These are phyloP conservation scores for Plectropomus leopardus DNA, from an alignment of 2,113 vertebrate genomes.

Conservation along the genomic window DNA sequence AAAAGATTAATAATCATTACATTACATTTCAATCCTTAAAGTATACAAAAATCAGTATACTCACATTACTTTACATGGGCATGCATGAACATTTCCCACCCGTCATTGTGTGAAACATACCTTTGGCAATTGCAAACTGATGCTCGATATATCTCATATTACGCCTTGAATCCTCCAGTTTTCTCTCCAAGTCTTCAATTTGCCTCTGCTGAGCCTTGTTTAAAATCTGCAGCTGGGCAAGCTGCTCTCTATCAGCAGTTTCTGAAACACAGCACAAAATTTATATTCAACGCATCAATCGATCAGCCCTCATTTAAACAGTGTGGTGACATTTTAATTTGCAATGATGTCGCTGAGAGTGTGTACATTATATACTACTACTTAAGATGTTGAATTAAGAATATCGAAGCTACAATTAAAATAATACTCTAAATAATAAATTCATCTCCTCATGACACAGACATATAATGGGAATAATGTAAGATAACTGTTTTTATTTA, in stretches of 20 bases:
- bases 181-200: conserved; percentile 89
- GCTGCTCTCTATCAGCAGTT: conserved; percentile 89
- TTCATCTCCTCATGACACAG: not conserved
- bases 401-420: not conserved
- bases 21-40: not conserved
- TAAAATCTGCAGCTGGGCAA: conserved; percentile 92
- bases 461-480: not conserved
- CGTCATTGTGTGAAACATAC: conserved; percentile 71
- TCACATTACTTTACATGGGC: not conserved
- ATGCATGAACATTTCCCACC: fast-evolving
- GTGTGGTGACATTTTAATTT: not conserved
- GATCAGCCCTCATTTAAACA: not conserved
- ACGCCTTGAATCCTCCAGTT: conserved; percentile 91
- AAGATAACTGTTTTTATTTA: not conserved
- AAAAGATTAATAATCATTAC: too few relatives aligned
- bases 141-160: conserved; percentile 93
- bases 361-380: not conserved
- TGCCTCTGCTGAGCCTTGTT: conserved; percentile 93
- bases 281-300: not conserved
- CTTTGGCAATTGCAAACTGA: conserved; percentile 93
- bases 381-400: not conserved
- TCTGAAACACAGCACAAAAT: conserved; percentile 78
- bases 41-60: not conserved
- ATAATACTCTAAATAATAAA: not conserved
- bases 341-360: not conserved